phyloP scores from a whole-genome alignment of 1,140 invertebrate species.

The Thaumatotibia leucotreta region DNA sequence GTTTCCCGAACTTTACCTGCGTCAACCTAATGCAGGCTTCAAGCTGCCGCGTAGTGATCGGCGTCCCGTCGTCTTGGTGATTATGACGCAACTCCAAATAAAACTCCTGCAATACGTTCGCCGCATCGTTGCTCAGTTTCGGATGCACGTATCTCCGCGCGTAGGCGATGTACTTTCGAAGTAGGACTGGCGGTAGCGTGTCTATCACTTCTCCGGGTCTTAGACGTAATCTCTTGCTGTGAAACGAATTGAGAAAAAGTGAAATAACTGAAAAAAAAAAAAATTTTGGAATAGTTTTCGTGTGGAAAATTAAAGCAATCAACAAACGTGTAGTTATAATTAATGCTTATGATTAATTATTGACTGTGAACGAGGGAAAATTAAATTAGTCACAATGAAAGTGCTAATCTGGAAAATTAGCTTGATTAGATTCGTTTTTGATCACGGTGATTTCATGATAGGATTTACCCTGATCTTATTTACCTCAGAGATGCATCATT shows the following conservation, averaged over 20 bases:
- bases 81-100: constrained; percentile 87
- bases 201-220: constrained; percentile 80
- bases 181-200: constrained; percentile 83
- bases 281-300: no score
- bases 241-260: constrained; percentile 27
- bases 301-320: background rate
- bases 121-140: constrained; percentile 83
- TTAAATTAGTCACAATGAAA: background rate
- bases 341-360: no score
- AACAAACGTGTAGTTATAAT: no score
- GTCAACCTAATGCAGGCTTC: constrained; percentile 93
- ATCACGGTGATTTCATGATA: no score
- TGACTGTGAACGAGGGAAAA: no score
- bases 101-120: constrained; percentile 84
- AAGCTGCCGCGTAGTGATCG: constrained; percentile 90
- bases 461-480: no score
- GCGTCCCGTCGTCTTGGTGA: constrained; percentile 79
- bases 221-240: constrained; percentile 80
- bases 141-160: constrained; percentile 93
- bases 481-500: constrained; percentile 47
- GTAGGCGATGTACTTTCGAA: constrained; percentile 95
- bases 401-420: background rate
- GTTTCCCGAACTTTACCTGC: no score
- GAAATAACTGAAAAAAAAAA: no score
- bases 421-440: background rate